These are phyloP conservation scores for Porites rus DNA, from an alignment of 92 coral and sea anemone species.

Conservation along the genomic window DNA sequence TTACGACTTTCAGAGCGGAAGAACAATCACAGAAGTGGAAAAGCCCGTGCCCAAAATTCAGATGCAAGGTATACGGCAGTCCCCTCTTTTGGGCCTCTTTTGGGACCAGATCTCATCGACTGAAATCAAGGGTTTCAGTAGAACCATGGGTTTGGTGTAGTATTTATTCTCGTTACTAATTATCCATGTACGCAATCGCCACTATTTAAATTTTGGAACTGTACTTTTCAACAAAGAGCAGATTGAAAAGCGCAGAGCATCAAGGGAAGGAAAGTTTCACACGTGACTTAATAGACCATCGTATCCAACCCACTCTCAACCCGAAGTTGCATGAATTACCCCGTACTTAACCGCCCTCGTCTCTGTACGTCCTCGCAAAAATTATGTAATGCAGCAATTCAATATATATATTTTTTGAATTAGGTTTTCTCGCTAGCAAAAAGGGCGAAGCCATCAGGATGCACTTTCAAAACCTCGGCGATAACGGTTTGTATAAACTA, in stretches of 20 bases:
- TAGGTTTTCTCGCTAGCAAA: slow-evolving; percentile 47
- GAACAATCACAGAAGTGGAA: slow-evolving; percentile 57
- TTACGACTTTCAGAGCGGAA: slow-evolving; percentile 68
- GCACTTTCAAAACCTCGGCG: slow-evolving; percentile 76
- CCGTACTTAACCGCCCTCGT: no score
- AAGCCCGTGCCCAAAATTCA: slow-evolving; percentile 62
- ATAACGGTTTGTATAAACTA: slow-evolving; percentile 63
- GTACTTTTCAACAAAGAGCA: no score
- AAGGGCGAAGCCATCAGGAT: slow-evolving; percentile 33
- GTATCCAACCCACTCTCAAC: no score
- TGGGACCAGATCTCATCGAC: background rate
- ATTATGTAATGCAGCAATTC: background rate
- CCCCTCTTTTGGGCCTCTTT: background rate
- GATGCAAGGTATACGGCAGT: slow-evolving; percentile 62
- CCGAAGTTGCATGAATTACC: no score
- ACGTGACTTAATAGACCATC: no score
- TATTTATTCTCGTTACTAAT: no score
- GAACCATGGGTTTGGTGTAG: background rate
- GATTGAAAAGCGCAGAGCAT: no score
- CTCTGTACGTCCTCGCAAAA: no score
- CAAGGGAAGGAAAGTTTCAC: no score
- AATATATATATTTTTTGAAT: background rate
- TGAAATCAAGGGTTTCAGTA: background rate
- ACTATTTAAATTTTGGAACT: no score
- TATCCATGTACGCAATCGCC: no score